Conservation (phyloP, 1,140 invertebrate species). For the Zaprionus tsacasi region DNA sequence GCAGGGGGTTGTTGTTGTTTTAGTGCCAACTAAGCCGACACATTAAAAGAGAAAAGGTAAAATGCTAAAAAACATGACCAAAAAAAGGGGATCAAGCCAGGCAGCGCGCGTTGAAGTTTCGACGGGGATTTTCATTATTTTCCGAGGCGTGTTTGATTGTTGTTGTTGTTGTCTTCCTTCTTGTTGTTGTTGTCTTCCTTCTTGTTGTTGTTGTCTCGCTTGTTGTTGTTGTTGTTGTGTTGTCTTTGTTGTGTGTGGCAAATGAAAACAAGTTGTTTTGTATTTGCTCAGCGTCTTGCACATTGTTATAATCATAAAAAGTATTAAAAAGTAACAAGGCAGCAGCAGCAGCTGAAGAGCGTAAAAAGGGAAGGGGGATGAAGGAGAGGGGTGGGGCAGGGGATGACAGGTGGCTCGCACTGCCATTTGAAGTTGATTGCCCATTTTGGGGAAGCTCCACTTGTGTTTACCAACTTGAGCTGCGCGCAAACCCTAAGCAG, state of each 20-base stretch:
- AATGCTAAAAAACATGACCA: slow-evolving; percentile 25
- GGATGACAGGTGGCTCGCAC: slow-evolving; percentile 56
- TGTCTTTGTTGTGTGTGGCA: slow-evolving; percentile 26
- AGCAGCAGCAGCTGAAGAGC: background rate
- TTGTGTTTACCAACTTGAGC: slow-evolving; percentile 70
- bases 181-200: slow-evolving; percentile 9
- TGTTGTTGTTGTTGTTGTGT: slow-evolving; percentile 15
- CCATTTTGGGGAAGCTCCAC: slow-evolving; percentile 75
- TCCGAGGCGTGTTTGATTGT: background rate
- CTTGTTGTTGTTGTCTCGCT: background rate
- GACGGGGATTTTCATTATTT: slow-evolving; percentile 9
- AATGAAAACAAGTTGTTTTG: slow-evolving; percentile 65
- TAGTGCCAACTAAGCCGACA: slow-evolving; percentile 69
- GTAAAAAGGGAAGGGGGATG: background rate
- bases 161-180: slow-evolving; percentile 14
- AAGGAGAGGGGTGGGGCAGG: background rate
- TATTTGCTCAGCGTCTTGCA: slow-evolving; percentile 69
- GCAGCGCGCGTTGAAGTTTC: background rate
- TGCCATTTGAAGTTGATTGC: slow-evolving; percentile 76
- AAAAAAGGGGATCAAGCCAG: slow-evolving; percentile 49
- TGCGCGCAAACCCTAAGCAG: background rate
- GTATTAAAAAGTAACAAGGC: slow-evolving; percentile 76
- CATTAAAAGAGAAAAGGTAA: slow-evolving; percentile 23
- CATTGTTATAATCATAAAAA: slow-evolving; percentile 80
- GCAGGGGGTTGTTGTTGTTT: slow-evolving; percentile 51